Evolutionary conservation across 2,888 invertebrate species (phyloP).

Genomic region (Neoscelio sp.): DNA sequence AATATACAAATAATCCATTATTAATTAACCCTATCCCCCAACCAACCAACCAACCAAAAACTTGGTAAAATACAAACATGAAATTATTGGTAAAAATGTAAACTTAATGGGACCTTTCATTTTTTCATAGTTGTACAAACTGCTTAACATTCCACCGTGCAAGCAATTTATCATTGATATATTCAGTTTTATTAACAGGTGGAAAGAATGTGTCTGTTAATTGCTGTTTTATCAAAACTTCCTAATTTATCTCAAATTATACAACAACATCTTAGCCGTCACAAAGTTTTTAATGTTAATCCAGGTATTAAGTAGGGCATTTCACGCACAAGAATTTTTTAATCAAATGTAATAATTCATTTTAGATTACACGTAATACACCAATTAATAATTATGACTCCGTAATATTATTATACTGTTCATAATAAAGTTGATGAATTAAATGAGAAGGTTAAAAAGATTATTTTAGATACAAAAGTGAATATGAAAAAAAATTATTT

Average conservation of each 20-base stretch:
- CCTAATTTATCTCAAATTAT: constrained; percentile 46
- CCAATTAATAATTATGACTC: background rate
- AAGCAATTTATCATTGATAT: constrained; percentile 29
- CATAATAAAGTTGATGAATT: background rate
- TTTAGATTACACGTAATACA: background rate
- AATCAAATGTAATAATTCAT: background rate
- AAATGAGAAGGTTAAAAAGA: background rate
- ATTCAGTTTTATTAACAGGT: background rate
- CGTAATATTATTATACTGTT: background rate
- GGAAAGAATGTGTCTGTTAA: constrained; percentile 34
- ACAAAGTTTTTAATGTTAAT: constrained; percentile 42
- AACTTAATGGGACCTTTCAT: background rate
- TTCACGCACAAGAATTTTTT: background rate
- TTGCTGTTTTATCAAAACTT: constrained; percentile 53
- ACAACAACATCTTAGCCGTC: constrained; percentile 37
- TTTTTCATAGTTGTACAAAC: constrained; percentile 37
- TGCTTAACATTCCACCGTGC: constrained; percentile 46
- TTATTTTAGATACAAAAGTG: background rate
- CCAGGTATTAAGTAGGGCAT: constrained; percentile 34
- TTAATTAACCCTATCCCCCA: too few species aligned
- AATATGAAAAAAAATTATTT: background rate
- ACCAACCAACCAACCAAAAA: too few species aligned
- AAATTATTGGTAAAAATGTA: too few species aligned
- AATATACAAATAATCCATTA: too few species aligned
- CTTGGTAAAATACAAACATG: too few species aligned